Percentiles rank a stretch among this genome's conserved stretches.
Evolutionary conservation across 2,888 invertebrate genomes (phyloP).

Genomic region (Lepetodrilus schrolli): DNA sequence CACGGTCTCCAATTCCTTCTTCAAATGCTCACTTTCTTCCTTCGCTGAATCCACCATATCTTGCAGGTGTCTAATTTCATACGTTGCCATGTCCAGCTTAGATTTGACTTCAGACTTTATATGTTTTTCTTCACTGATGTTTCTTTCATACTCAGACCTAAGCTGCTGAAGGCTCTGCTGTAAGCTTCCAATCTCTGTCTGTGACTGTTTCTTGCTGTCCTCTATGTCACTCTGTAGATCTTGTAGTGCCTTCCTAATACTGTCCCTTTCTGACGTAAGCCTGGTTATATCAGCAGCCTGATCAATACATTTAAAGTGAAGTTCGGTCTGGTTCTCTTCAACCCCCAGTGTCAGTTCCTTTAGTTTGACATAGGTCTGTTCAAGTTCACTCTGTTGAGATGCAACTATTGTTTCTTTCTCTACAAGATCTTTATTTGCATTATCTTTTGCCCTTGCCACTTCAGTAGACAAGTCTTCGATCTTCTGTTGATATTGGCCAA

Average conservation of each 20-base stretch:
- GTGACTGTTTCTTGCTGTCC: no score
- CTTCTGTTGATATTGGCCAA: background rate
- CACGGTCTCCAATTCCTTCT: background rate
- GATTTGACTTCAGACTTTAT: background rate
- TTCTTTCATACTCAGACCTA: background rate
- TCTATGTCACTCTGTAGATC: background rate
- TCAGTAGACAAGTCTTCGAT: background rate
- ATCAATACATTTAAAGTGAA: background rate
- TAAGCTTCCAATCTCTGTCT: background rate
- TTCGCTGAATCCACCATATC: background rate
- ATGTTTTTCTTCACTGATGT: background rate
- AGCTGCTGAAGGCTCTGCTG: background rate
- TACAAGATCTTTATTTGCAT: constrained; percentile 1
- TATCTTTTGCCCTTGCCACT: background rate
- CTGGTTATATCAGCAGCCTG: background rate
- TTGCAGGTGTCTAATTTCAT: background rate
- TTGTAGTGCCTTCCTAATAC: background rate
- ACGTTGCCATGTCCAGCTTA: background rate
- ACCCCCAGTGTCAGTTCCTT: background rate
- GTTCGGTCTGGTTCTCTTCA: background rate
- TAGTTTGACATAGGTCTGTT: constrained; percentile 32
- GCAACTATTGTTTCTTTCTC: no score
- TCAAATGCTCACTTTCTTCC: background rate
- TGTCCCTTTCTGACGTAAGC: background rate
- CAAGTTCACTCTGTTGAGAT: constrained; percentile 41